Base-by-base conservation (phyloP, 1,140 invertebrate species). In the Drosophila pectinifera region DNA sequence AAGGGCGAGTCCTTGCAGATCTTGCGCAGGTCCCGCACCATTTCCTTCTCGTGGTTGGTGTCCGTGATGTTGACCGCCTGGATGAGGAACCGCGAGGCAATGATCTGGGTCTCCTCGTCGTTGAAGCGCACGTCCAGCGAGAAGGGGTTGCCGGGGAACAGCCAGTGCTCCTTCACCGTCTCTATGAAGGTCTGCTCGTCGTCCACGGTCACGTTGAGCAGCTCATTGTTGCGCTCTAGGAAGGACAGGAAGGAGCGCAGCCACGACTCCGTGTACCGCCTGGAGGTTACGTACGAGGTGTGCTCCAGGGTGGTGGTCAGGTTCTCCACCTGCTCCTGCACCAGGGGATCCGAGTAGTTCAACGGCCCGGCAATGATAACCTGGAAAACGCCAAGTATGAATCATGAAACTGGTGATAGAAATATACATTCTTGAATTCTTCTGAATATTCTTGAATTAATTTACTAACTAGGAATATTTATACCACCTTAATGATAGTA, bases 221-320 rank as follows among this genome's bases (percentile, higher is more conserved):
- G 96, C 38, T 96, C 96, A 62, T 95, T 94, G 80, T 96, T 97
- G 65, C 95, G 93, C 6, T 95, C 94, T 0, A 96, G 94, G 85
- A 98, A 98, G 34, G 94, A 95, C 0, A 97, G 92, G 84, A 98
- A 99, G 34, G 95, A 95, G 58, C 97, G 93, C 2, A 99, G 91
- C 98, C 98, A 99, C 1, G 97, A 98, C 92, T 98, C 97, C 0
- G 97, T 97, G 84, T 97, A 98, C 0, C 96, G 90, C 0, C 96
- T 95, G 11, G 94, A 94, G 3, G 95, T 95, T 28, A 98, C 96
- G 90, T 96, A 98, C 0, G 95, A 94, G 0, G 96, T 97, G 48
- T 95, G 95, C 91, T 98, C 98, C 70, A 99, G 94, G 18, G 94
- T 94, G 54, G 95, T 93, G 0, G 97, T 96, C 34, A 99, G 92